Conservation (phyloP, 2,888 invertebrate genomes). For the Agriotes lineatus region DNA sequence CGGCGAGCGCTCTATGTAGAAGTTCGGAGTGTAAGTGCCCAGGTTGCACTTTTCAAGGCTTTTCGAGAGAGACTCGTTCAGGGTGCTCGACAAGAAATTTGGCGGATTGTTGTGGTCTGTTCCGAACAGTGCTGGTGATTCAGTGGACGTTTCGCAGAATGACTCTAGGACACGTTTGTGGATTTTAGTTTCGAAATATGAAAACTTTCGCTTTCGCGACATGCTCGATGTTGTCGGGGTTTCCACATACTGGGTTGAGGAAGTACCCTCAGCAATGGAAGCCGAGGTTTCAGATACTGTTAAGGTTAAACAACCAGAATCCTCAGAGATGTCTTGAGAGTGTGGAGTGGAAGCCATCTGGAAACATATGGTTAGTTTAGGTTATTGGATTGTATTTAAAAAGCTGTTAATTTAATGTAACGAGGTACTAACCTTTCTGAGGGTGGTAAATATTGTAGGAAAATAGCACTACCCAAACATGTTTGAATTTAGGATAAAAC, state of each 20-base stretch:
- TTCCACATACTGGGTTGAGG: constrained; percentile 27
- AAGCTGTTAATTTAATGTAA: no score
- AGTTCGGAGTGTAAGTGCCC: constrained; percentile 42
- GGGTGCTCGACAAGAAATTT: constrained; percentile 56
- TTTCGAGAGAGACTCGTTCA: constrained; percentile 58
- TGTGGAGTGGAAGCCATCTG: constrained; percentile 34
- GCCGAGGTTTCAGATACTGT: constrained; percentile 20
- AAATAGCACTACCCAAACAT: no score
- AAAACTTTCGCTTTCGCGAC: constrained; percentile 56
- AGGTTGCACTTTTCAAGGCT: constrained; percentile 56
- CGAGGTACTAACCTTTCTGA: no score
- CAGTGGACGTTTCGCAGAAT: neutral
- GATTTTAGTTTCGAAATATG: neutral
- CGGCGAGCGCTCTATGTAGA: constrained; percentile 40
- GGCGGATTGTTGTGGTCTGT: constrained; percentile 33
- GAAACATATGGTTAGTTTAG: constrained; percentile 13
- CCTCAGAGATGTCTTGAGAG: constrained; percentile 34
- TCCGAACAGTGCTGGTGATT: constrained; percentile 30
- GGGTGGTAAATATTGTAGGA: no score
- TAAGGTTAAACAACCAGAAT: constrained; percentile 45
- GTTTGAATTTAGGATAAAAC: no score
- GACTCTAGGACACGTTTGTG: neutral
- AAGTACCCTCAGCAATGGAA: constrained; percentile 27
- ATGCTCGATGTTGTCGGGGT: constrained; percentile 39
- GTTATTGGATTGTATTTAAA: no score